Conservation (phyloP, 2,888 invertebrate genomes). For the Maniola hyperantus region DNA sequence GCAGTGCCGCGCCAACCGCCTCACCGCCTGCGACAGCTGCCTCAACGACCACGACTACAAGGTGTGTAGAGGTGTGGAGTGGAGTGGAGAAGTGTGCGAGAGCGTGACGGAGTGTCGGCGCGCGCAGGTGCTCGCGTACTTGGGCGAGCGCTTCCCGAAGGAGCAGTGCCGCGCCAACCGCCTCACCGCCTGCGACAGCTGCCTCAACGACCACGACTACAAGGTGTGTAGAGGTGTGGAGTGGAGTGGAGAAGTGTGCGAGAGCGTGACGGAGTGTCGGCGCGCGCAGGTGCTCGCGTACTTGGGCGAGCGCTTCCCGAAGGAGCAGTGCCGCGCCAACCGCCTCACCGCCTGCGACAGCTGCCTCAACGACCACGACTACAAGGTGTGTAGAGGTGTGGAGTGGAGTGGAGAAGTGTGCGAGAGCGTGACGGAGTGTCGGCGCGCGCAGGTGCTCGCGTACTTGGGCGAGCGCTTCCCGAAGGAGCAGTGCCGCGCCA, state of each 20-base stretch:
- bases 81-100: constrained; percentile 93
- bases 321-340: constrained; percentile 86
- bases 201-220: constrained; percentile 84
- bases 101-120: constrained; percentile 96
- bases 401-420: constrained; percentile 88
- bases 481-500: constrained; percentile 86
- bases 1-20: constrained; percentile 85
- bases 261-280: constrained; percentile 96
- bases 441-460: constrained; percentile 88
- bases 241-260: constrained; percentile 90
- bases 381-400: constrained; percentile 60
- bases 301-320: constrained; percentile 81
- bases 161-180: constrained; percentile 86
- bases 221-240: constrained; percentile 56
- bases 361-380: constrained; percentile 86
- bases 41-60: constrained; percentile 83
- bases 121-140: constrained; percentile 85
- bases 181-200: constrained; percentile 94
- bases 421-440: constrained; percentile 96
- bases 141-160: constrained; percentile 83
- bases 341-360: constrained; percentile 93
- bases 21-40: constrained; percentile 96
- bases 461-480: constrained; percentile 82
- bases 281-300: constrained; percentile 87
- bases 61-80: constrained; percentile 48